Evolutionary conservation across 1,140 invertebrate genomes (phyloP), one percentile per base, ranked within the genome.

Genomic region (Linepithema humile): DNA sequence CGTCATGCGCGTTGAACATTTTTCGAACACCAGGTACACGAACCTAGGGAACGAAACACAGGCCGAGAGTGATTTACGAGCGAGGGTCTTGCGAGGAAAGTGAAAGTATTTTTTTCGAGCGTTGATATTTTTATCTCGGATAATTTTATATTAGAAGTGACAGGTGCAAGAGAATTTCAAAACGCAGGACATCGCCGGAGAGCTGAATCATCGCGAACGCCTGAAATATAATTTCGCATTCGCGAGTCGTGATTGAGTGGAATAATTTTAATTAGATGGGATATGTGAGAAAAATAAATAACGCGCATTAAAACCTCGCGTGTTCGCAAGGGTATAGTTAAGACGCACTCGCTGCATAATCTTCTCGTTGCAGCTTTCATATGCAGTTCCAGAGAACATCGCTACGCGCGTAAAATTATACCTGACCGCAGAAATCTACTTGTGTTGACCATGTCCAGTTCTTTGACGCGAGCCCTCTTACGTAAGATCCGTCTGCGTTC

Each of bases 21-120:
- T 88, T 88, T 88, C 85, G 85, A 83, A 67, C 69, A 85, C 77
- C 77, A 48, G 40, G 59, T 83, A 73, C 70, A 64, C 77, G 60
- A 86, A 85, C 75, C 65, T 82, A 75, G 35, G 62, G 48, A 77
- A 87, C 53, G 48, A 73, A 64, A 69, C 74, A 70, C 82, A 50
- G 57, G 23, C 55, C 64, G 77, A 65, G 82, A 55, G 83, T 85
- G 87, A 88, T 88, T 87, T 85, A 80, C 77, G 73, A 69, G 57
- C 83, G 38, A 20, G 15, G 59, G 85, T 82, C 73, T 70, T 72
- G 48, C 78, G 48, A 60, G 60, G 45, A 70, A 75, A 73, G 74
- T 73, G 60, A 82, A 72, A 82, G 87, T 78, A 86, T 64, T 90
- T 86, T 82, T 80, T 65, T 84, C 7, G 5, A 80, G 35, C 23